Base-by-base conservation (phyloP, 2,113 vertebrate genomes). In the Dicrurus megarhynchus region DNA sequence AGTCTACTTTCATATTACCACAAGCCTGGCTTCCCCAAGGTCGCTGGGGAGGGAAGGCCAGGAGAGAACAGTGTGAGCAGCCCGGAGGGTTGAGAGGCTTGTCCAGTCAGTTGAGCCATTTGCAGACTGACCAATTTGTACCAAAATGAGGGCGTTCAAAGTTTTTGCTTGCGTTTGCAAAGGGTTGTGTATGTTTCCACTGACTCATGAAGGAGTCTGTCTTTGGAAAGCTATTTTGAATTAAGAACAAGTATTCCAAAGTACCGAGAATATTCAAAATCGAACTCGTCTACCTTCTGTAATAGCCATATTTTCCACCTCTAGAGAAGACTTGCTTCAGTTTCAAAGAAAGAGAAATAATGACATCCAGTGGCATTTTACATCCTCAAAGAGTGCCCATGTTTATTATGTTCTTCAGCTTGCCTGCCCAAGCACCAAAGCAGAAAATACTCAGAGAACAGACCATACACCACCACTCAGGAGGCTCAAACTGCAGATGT, bases 201-300 rank as follows among this genome's bases (percentile, higher is more conserved):
- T 91, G 89, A 91, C 55, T 96, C 87, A 94, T 85, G 75, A 88
- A 84, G 60, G 69, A 90, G 71, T 83, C 78, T 88, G 90, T 93
- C 70, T 94, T 87, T 61, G 47, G 74, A 94, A 91, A 85, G 37
- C 52, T 80, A 93, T 95, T 96, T 96, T 86, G 96, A 93, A 95
- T 68, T 71, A 81, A 59, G 53, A 52, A 87, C 46, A 39, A 88
- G 21, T 87, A 90, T 89, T 86, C 79, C 88, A 82, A 94, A 85
- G 67, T 80, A 95, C 79, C 4, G 16, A 77, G 70, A 75, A 75
- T 76, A 84, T 92, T 90, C 52, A 89, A 81, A 90, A 81, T 89
- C 44, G 4, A 88, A 78, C 35, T 86, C 0, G 0, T 42, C 52
- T 49, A 39, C 49, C 26, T 96, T 77, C 91, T 77, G 33, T 63